Percentiles rank a stretch among this genome's conserved stretches.
phyloP scores from a whole-genome alignment of 2,797 vertebrate genomes.

The Lerista edwardsae region DNA sequence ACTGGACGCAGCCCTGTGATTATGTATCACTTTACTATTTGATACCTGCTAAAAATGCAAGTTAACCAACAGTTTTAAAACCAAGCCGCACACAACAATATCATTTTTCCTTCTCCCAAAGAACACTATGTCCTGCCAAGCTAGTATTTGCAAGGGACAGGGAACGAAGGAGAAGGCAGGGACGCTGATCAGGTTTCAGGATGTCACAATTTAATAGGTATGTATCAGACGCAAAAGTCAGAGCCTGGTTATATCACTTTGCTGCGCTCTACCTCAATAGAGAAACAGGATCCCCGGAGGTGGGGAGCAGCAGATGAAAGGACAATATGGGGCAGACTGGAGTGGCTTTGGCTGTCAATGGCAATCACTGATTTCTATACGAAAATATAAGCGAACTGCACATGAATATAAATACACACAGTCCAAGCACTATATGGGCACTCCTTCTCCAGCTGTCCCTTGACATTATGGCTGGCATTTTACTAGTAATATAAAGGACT shows the following conservation, averaged over 20 bases:
- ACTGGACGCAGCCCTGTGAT: neutral
- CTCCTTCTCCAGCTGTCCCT: neutral
- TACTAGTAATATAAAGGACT: neutral
- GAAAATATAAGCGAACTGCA: neutral
- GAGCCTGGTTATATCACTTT: neutral
- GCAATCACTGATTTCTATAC: neutral
- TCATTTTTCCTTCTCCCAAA: conserved; percentile 27
- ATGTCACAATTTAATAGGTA: conserved; percentile 9
- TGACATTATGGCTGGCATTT: neutral
- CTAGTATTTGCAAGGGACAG: neutral
- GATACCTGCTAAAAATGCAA: conserved; percentile 30
- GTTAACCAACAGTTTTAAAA: conserved; percentile 27
- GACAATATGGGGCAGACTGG: neutral
- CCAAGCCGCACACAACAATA: conserved; percentile 21
- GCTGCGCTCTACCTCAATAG: neutral
- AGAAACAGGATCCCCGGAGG: neutral
- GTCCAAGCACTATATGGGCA: no score
- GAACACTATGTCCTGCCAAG: conserved; percentile 36
- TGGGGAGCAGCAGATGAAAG: neutral
- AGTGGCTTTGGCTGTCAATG: neutral
- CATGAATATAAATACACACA: neutral
- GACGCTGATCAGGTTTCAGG: conserved; percentile 17
- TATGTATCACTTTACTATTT: neutral
- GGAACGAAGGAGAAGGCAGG: conserved; percentile 12
- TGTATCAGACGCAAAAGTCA: conserved; percentile 2